Evolutionary conservation across 2,113 vertebrate species (phyloP).

Genomic region (Hirundichthys speculiger): DNA sequence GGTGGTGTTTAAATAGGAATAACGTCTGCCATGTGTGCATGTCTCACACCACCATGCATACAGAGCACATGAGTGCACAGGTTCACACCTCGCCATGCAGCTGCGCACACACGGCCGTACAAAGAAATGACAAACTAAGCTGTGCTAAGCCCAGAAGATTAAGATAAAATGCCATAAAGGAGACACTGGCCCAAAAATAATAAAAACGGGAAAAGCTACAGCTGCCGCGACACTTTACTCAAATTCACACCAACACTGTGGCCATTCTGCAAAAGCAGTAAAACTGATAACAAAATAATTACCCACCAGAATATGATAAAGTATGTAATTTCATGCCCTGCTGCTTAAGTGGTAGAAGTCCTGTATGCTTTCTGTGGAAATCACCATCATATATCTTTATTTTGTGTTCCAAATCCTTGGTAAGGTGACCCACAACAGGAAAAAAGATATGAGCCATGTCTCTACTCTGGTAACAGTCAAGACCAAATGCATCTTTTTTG

Average conservation of each 20-base stretch:
- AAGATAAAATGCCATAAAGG: slow-evolving; percentile 43
- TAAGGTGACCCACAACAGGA: slow-evolving; percentile 26
- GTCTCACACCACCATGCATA: slow-evolving; percentile 12
- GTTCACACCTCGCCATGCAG: slow-evolving; percentile 4
- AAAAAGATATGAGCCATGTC: neutral
- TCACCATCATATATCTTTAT: slow-evolving; percentile 67
- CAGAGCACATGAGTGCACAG: neutral
- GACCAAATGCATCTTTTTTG: slow-evolving; percentile 3
- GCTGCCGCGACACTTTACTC: slow-evolving; percentile 51
- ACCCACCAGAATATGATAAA: slow-evolving; percentile 77
- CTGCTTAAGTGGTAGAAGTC: slow-evolving; percentile 74
- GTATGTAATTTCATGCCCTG: slow-evolving; percentile 81
- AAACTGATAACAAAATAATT: slow-evolving; percentile 75
- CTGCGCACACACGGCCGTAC: neutral
- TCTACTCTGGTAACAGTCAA: neutral
- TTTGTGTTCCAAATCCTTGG: slow-evolving; percentile 52
- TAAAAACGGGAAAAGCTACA: slow-evolving; percentile 23
- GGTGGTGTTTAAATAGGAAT: slow-evolving; percentile 53
- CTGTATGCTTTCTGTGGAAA: slow-evolving; percentile 70
- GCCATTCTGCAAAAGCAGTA: slow-evolving; percentile 59
- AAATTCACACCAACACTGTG: slow-evolving; percentile 53
- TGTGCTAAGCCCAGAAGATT: slow-evolving; percentile 57
- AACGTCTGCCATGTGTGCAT: slow-evolving; percentile 44
- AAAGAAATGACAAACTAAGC: slow-evolving; percentile 34
- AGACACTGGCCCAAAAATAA: slow-evolving; percentile 49